These are phyloP conservation scores for Halictus quadricinctus DNA, from an alignment of 2,888 invertebrate species.

Conservation along the genomic window DNA sequence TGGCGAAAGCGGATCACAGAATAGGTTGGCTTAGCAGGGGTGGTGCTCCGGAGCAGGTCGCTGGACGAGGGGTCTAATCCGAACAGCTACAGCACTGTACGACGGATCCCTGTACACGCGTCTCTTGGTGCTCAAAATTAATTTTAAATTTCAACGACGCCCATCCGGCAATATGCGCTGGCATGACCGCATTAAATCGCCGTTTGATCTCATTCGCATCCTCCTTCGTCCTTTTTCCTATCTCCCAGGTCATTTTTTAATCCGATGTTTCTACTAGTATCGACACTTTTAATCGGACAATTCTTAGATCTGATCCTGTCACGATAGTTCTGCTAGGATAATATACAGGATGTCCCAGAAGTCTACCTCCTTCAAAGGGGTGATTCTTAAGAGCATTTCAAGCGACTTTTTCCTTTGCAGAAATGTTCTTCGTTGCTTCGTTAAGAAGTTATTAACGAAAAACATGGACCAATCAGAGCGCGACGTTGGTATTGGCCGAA, in stretches of 20 bases:
- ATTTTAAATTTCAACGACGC: conserved; percentile 61
- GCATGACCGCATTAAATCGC: neutral
- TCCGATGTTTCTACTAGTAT: neutral
- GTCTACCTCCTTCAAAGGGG: no score
- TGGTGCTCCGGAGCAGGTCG: conserved; percentile 63
- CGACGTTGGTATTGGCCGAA: no score
- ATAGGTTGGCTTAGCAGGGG: conserved; percentile 75
- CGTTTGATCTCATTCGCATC: neutral
- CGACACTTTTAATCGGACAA: no score
- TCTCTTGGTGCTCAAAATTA: conserved; percentile 57
- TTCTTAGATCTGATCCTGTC: no score
- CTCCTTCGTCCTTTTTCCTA: neutral
- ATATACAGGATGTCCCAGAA: no score
- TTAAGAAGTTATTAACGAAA: no score
- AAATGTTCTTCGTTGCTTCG: no score
- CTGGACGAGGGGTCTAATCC: conserved; percentile 68
- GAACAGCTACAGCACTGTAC: conserved; percentile 58
- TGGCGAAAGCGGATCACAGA: conserved; percentile 80
- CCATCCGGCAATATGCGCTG: neutral
- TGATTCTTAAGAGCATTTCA: no score
- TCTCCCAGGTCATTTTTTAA: neutral
- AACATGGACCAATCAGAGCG: no score
- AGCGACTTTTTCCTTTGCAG: no score
- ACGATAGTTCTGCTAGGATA: no score
- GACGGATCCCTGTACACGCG: conserved; percentile 51